Base-by-base conservation (phyloP, 2,888 invertebrate species). In the Pyrgus malvae region DNA sequence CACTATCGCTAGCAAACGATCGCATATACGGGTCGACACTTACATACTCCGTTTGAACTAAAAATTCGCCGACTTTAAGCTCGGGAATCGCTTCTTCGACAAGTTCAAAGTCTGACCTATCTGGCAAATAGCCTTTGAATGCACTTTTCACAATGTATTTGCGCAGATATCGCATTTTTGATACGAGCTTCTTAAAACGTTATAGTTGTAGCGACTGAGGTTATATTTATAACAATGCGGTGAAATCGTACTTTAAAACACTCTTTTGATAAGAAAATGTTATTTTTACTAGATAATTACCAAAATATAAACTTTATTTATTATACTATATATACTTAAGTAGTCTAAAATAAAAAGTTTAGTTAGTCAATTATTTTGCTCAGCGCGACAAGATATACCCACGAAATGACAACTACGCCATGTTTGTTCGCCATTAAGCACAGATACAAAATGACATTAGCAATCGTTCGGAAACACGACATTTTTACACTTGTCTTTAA, bases 71-170 rank as follows among this genome's bases (percentile, higher is more conserved):
- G 31, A 27, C 51, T 51, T 44, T 50, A 42, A 35, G 35, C 35
- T 51, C 51, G 35, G 51, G 19, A 51, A 51, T 44, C 44, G 44
- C 44, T 51, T 42, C 51, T 37, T 44, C 44, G 25, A 51, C 37
- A 37, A 51, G 12, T 44, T 44, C 37, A 17, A 51, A 51, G 51
- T 51, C 35, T 21, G 44, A 42, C 14, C 37, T 19, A 19, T 51
- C 51, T 14, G 51, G 51, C 51, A 44, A 51, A 51, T 51, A 29
- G 37, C 23, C 31, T 51, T 50, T 50, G 42, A 50, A 50, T 50
- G 50, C 42, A 35, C 25, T 42, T 51, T 44, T 51, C 37, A 51
- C 51, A 3, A 44, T 12, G n/a, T 44, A 51, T 27, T 44, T 51
- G 17, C 41, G 50, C 33, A 50, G 41, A 42, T 41, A 25, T 11